Evolutionary conservation across 2,113 vertebrate genomes (phyloP).

Genomic region (Forbesichthys agassizii): DNA sequence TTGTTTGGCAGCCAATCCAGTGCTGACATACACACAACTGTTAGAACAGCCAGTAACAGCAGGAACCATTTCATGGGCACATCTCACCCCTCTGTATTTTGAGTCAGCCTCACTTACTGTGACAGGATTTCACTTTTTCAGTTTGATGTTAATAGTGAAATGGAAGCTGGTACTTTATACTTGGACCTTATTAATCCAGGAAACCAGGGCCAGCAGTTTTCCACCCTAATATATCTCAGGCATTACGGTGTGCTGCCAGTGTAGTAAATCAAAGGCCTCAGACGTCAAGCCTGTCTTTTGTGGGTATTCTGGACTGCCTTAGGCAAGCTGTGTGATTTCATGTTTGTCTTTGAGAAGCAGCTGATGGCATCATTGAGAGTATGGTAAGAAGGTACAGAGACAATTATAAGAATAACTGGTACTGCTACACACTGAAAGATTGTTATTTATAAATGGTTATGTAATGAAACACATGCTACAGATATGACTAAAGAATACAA

Average conservation of each 20-base stretch:
- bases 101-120: slow-evolving; percentile 23
- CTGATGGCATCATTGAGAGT: slow-evolving; percentile 1
- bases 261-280: slow-evolving; percentile 42
- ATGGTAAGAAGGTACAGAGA: neutral
- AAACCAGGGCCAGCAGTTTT: slow-evolving; percentile 53
- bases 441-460: too few relatives aligned
- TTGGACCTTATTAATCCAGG: slow-evolving; percentile 53
- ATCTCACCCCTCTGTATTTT: slow-evolving; percentile 30
- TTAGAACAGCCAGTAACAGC: slow-evolving; percentile 26
- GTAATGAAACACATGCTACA: too few relatives aligned
- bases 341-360: slow-evolving; percentile 33
- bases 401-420: too few relatives aligned
- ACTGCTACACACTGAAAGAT: too few relatives aligned
- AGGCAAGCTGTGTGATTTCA: slow-evolving; percentile 40
- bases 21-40: slow-evolving; percentile 11
- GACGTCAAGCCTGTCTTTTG: slow-evolving; percentile 31
- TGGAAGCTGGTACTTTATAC: slow-evolving; percentile 56
- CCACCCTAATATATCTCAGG: slow-evolving; percentile 43
- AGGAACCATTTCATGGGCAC: slow-evolving; percentile 27
- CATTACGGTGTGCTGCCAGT: slow-evolving; percentile 39
- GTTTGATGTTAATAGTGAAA: slow-evolving; percentile 38
- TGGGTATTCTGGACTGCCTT: slow-evolving; percentile 21
- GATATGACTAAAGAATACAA: too few relatives aligned
- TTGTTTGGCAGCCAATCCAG: slow-evolving; percentile 32
- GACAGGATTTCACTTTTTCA: slow-evolving; percentile 27